Conservation (phyloP, 2,888 invertebrate genomes). For the Artemia sp. region DNA sequence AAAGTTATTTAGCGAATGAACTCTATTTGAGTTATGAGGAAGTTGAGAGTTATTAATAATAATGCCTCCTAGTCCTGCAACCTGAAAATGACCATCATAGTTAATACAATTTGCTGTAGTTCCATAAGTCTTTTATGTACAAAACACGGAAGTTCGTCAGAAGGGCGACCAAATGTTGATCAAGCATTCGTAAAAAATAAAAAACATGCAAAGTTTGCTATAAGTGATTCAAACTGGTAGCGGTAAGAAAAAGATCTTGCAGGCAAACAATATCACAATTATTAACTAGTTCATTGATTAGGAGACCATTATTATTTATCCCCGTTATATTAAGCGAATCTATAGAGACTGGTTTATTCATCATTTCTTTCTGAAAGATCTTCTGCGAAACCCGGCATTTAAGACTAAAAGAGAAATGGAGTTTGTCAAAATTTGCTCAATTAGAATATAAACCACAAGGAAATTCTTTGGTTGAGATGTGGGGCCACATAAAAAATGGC, state of each 20-base stretch:
- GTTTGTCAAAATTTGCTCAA: background rate
- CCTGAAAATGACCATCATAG: too few species aligned
- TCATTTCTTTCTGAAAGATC: background rate
- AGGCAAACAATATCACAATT: background rate
- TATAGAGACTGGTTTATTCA: background rate
- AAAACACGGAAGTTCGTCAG: background rate
- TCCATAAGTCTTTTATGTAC: too few species aligned
- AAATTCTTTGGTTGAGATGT: background rate
- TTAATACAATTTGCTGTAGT: background rate
- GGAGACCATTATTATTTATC: background rate
- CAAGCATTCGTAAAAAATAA: background rate
- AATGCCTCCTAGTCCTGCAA: too few species aligned
- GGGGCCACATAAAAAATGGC: background rate
- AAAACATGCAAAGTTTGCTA: background rate
- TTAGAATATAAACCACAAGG: background rate
- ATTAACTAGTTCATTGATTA: background rate
- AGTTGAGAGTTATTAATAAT: too few species aligned
- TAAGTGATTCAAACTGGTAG: background rate
- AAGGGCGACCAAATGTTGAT: background rate
- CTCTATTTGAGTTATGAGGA: too few species aligned
- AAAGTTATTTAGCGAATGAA: too few species aligned
- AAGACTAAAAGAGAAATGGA: background rate
- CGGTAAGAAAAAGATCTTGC: background rate
- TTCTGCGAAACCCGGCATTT: background rate
- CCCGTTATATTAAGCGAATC: background rate